A percentile compares a stretch with the other conserved stretches of the same genome.
Conservation (phyloP, 2,797 vertebrate species). For the Anableps anableps region DNA sequence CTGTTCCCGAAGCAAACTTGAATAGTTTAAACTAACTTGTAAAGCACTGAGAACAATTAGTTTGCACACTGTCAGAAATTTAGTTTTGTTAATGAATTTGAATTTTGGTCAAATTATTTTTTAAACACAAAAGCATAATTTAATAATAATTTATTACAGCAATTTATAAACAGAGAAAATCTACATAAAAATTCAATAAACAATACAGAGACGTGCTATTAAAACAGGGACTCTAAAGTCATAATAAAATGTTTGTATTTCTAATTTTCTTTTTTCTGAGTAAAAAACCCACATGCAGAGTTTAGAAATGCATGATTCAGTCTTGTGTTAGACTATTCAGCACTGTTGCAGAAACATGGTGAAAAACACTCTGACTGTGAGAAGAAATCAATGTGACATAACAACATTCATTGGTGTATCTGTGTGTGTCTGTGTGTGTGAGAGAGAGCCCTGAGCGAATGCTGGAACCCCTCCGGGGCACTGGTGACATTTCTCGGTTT, state of each 20-base stretch:
- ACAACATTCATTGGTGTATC: slow-evolving; percentile 21
- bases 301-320: slow-evolving; percentile 16
- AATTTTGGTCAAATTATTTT: too few species aligned
- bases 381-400: slow-evolving; percentile 44
- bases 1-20: too few species aligned
- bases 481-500: slow-evolving; percentile 69
- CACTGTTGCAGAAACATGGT: slow-evolving; percentile 15
- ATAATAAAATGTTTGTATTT: background rate
- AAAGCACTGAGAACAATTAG: too few species aligned
- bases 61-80: too few species aligned
- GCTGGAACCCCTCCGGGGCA: slow-evolving; percentile 59
- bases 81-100: too few species aligned
- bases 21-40: too few species aligned
- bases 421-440: slow-evolving; percentile 25
- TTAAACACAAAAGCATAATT: too few species aligned
- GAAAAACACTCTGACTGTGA: slow-evolving; percentile 23
- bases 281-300: background rate
- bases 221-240: background rate
- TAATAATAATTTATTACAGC: too few species aligned
- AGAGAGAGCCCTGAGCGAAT: slow-evolving; percentile 47
- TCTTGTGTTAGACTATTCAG: slow-evolving; percentile 6
- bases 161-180: too few species aligned
- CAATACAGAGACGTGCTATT: background rate
- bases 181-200: too few species aligned
- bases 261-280: background rate